Base-by-base conservation (phyloP, 2,797 vertebrate species). In the Amblyraja radiata region DNA sequence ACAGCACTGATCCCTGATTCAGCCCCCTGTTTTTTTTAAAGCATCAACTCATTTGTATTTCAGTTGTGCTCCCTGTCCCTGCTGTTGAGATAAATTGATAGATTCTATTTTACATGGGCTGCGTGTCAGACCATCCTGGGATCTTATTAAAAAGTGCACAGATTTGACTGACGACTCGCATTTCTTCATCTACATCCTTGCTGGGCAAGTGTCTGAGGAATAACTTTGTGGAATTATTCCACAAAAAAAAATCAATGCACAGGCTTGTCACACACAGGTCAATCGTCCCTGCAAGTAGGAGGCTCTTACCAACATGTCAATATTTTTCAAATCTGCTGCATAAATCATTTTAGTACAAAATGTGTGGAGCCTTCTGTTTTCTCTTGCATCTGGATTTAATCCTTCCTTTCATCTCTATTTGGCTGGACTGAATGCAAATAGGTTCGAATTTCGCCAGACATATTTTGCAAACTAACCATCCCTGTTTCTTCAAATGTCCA, bases 241-340 rank as follows among this genome's bases (percentile, higher is more conserved):
- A 54, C 46, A 84, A 18, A 88, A 74, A 68, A 88, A 88, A 88
- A 88, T 88, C 84, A 88, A 88, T 88, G 84, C 65, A 32, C 84
- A 88, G 84, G 61, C 84, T 88, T 88, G 84, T 88, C 84, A 88
- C 84, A 68, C 84, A 88, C 84, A 88, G n/a, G 84, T 88, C 84
- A 88, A 88, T 88, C 84, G 61, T 88, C 84, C 84, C 61, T 88
- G 81, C 84, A 68, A 68, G 61, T 68, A 88, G 84, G 63, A 65
- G 63, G 32, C 61, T 88, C 84, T 65, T 36, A 88, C 84, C 61
- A 88, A 88, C 65, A n/a, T 88, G 61, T 88, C 84, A 88, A 88
- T 88, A 88, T 88, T 68, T 88, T 88, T 88, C n/a, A 88, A 88
- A 88, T 88, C 84, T 63, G 6, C 84, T 88, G 84, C 84, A 88